phyloP scores from a whole-genome alignment of 2,113 vertebrate genomes.

The Syrmaticus mikado region DNA sequence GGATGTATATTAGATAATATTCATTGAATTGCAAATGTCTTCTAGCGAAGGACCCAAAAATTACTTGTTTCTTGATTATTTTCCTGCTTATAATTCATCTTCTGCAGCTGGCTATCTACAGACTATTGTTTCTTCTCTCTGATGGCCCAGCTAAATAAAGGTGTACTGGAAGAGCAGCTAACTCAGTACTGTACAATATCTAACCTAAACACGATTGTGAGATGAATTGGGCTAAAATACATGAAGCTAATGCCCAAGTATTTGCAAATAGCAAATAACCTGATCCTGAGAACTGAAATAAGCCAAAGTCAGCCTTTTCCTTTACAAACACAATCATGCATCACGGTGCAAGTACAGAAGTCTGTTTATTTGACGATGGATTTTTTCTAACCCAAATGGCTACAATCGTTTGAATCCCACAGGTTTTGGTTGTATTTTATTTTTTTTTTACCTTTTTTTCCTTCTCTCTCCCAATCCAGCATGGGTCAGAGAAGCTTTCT shows the following conservation, averaged over 20 bases:
- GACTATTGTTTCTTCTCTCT: not conserved
- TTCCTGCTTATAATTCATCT: not conserved
- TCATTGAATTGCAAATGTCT: slow-evolving; percentile 6
- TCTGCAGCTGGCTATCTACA: not conserved
- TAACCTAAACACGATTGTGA: not conserved
- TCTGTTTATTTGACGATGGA: not conserved
- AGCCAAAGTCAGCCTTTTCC: not conserved
- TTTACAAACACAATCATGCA: slow-evolving; percentile 12
- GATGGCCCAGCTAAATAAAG: slow-evolving; percentile 3
- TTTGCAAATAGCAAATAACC: slow-evolving; percentile 43
- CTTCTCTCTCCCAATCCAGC: slow-evolving; percentile 11
- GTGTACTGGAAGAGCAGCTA: not conserved
- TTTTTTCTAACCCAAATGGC: not conserved
- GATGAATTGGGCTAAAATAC: slow-evolving; percentile 5
- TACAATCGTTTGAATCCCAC: not conserved
- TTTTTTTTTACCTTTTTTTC: rapidly evolving
- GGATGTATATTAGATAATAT: not conserved
- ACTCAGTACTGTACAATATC: not conserved
- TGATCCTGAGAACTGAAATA: slow-evolving; percentile 32
- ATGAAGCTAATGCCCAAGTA: not conserved
- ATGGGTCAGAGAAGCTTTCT: slow-evolving; percentile 40
- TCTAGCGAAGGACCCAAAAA: not conserved
- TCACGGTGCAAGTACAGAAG: not conserved
- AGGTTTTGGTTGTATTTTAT: not conserved
- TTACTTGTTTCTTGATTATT: not conserved